Percentiles rank a stretch among this genome's conserved stretches.
phyloP scores from a whole-genome alignment of 2,113 vertebrate genomes.

The Psilopogon haemacephalus region DNA sequence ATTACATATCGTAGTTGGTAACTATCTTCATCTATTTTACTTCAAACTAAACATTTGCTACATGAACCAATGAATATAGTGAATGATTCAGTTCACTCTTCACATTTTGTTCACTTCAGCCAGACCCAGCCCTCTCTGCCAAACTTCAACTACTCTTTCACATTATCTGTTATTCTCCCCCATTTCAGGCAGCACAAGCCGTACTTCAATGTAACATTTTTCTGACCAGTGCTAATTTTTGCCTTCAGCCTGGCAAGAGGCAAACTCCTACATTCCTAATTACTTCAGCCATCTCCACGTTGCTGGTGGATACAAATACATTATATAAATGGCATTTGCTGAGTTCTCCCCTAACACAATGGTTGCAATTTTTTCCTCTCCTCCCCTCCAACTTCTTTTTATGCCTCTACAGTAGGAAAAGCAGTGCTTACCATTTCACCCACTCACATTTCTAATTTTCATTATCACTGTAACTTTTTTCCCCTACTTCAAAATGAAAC shows the following conservation, averaged over 20 bases:
- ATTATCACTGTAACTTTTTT: background rate
- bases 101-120: background rate
- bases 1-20: background rate
- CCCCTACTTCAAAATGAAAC: rapidly evolving
- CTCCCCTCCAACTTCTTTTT: background rate
- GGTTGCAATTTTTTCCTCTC: background rate
- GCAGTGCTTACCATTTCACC: background rate
- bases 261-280: background rate
- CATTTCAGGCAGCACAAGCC: background rate
- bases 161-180: background rate
- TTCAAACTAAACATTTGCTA: background rate
- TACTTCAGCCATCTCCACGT: background rate
- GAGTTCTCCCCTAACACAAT: background rate
- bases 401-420: background rate
- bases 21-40: background rate
- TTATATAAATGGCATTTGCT: background rate
- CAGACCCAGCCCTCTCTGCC: background rate
- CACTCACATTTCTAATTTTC: background rate
- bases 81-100: background rate
- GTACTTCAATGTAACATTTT: background rate
- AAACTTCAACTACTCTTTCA: background rate
- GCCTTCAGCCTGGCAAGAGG: background rate
- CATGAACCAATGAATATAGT: background rate
- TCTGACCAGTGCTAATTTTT: background rate
- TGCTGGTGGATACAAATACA: background rate